phyloP scores from a whole-genome alignment of 64 coral and sea anemone species.

The Pocillopora verrucosa region DNA sequence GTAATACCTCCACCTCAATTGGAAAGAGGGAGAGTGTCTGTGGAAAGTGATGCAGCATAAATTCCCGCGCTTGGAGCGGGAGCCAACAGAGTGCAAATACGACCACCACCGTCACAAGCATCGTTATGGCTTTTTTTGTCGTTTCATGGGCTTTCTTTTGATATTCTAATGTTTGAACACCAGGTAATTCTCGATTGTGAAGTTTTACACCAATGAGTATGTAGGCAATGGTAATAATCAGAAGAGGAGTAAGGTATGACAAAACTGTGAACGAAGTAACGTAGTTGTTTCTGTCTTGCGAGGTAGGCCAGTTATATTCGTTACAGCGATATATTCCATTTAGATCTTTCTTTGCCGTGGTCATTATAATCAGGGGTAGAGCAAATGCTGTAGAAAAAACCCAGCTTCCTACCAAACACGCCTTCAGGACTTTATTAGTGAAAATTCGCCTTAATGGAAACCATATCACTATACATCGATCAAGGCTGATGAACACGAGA shows the following conservation, averaged over 20 bases:
- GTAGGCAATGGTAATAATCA: conserved; percentile 62
- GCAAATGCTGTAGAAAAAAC: conserved; percentile 33
- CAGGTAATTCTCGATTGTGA: conserved; percentile 71
- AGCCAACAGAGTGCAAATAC: conserved; percentile 91
- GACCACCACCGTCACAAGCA: conserved; percentile 78
- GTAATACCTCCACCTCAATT: neutral
- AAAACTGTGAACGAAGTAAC: conserved; percentile 33
- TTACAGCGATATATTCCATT: neutral
- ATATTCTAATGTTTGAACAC: conserved; percentile 53
- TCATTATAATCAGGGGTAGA: conserved; percentile 52
- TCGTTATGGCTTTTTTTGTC: conserved; percentile 76
- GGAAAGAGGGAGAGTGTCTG: conserved; percentile 18
- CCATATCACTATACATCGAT: conserved; percentile 69
- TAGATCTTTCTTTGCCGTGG: neutral
- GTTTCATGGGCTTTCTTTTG: conserved; percentile 70
- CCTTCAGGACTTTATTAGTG: conserved; percentile 63
- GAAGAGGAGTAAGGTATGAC: conserved; percentile 62
- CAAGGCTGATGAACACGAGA: conserved; percentile 74
- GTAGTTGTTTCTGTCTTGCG: neutral
- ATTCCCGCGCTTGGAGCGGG: conserved; percentile 68
- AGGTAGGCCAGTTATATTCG: neutral
- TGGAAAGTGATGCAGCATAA: conserved; percentile 25
- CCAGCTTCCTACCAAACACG: conserved; percentile 56
- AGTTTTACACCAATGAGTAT: conserved; percentile 58
- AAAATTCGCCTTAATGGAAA: conserved; percentile 65